Evolutionary conservation across 1,140 invertebrate species (phyloP), one percentile per base, ranked within the genome.

Genomic region (Philopotamus ludificatus): DNA sequence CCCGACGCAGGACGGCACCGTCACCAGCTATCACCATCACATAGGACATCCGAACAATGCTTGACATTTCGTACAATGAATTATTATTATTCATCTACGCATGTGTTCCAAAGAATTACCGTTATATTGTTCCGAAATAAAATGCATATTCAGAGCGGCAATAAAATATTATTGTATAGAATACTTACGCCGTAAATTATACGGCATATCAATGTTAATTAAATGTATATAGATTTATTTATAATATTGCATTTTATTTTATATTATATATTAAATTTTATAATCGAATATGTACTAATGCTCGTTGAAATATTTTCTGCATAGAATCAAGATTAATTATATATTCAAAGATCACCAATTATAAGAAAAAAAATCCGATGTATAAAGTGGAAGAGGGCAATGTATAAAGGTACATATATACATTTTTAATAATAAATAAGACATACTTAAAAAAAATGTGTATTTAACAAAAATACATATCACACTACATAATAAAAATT

Each of bases 11-110:
- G 57, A 60, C n/a, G 12, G 42, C 8, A 16, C 7, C 15, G 20
- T 57, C 34, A 20, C 26, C 23, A 39, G 45, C 25, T 62, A 62
- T 16, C 60, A 61, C 2, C 51, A 62, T 16, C 60, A 61, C 2
- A 22, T 28, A 9, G 28, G 28, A 2, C 54, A 57, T n/a, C 44
- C 39, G 22, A 25, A 22, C 12, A 60, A 47, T 47, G 21, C 15
- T 16, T 60, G 57, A 60, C 57, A 60, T 26, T n/a, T n/a, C n/a
- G n/a, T n/a, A n/a, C n/a, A n/a, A n/a, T n/a, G n/a, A n/a, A n/a
- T n/a, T n/a, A n/a, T n/a, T n/a, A n/a, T n/a, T n/a, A n/a, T n/a
- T n/a, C n/a, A n/a, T n/a, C n/a, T n/a, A n/a, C n/a, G n/a, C n/a
- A n/a, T n/a, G n/a, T n/a, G n/a, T n/a, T n/a, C n/a, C n/a, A n/a